Evolutionary conservation across 2,113 vertebrate genomes (phyloP), one percentile per base, ranked within the genome.

Genomic region (Perognathus longimembris): DNA sequence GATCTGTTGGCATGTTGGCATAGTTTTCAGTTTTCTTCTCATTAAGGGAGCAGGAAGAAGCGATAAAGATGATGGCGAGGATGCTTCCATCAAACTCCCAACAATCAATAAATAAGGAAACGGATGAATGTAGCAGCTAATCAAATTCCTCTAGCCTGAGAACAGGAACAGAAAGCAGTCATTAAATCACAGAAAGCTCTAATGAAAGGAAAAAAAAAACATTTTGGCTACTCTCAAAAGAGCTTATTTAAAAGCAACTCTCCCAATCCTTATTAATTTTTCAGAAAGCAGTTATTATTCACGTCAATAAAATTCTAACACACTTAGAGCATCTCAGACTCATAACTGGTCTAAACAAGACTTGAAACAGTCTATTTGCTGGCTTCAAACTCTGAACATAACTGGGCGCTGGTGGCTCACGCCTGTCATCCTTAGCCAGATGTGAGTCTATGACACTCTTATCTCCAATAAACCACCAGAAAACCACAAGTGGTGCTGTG

Each of bases 91-190:
- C 75, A 92, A 86, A 95, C 42, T 77, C 77, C 81, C n/a, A 81
- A 70, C 45, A 85, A 54, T 71, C 76, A 89, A 36, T 64, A 82
- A 91, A 36, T 64, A 75, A 86, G 57, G 50, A 76, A 89, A 70
- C 6, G 42, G 66, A 90, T 1, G 66, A 57, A 69, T 42, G 30
- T 34, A 70, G 45, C 50, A 75, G 92, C 57, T 57, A 94, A 86
- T 83, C 82, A 84, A 81, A 90, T 95, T 94, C 92, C 40, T 80
- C 54, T n/a, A 87, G 20, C 84, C 74, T 78, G 64, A 91, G 77
- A 73, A 79, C 81, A 94, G 69, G 79, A 59, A n/a, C 21, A 14
- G 28, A 69, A 63, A 5, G 26, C 38, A 21, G 9, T 6, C n/a
- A 85, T 54, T 87, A 83, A 83, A 66, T 61, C 67, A 74, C 61